Evolutionary conservation across 2,113 vertebrate genomes (phyloP).

Genomic region (Pterocles orientalis): DNA sequence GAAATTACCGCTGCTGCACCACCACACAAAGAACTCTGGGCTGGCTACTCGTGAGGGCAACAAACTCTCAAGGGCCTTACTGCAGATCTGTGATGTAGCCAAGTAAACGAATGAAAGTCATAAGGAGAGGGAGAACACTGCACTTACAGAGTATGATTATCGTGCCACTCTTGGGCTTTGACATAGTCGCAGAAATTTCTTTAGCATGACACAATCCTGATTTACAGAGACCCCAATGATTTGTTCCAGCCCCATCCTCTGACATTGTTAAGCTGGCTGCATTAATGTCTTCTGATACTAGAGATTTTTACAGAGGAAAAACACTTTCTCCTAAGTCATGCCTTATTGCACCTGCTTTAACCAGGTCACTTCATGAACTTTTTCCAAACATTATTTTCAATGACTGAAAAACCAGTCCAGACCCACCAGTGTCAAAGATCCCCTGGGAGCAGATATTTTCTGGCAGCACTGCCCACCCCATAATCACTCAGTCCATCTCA

Average conservation of each 20-base stretch:
- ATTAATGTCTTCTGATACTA: not conserved
- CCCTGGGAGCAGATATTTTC: not conserved
- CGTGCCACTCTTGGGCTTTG: not conserved
- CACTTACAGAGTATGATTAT: fast-evolving
- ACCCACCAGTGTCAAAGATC: not conserved
- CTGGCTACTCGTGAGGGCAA: not conserved
- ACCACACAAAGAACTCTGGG: not conserved
- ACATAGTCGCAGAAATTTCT: not conserved
- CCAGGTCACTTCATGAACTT: not conserved
- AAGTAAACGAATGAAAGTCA: fast-evolving
- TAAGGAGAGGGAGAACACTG: not conserved
- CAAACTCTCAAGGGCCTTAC: not conserved
- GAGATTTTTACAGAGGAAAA: not conserved
- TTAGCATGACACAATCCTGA: not conserved
- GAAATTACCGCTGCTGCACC: not conserved
- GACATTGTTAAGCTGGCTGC: not conserved
- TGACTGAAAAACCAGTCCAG: not conserved
- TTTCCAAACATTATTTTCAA: not conserved
- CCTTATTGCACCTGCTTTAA: not conserved
- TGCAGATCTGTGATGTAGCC: not conserved
- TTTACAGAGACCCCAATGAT: not conserved
- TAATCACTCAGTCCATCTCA: not conserved
- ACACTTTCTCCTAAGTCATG: not conserved
- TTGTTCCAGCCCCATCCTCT: not conserved
- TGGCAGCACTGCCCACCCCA: not conserved